These are phyloP conservation scores for Chironex yamaguchii DNA, from an alignment of 30 jellyfish, hydroid and myxozoan species.

Conservation along the genomic window DNA sequence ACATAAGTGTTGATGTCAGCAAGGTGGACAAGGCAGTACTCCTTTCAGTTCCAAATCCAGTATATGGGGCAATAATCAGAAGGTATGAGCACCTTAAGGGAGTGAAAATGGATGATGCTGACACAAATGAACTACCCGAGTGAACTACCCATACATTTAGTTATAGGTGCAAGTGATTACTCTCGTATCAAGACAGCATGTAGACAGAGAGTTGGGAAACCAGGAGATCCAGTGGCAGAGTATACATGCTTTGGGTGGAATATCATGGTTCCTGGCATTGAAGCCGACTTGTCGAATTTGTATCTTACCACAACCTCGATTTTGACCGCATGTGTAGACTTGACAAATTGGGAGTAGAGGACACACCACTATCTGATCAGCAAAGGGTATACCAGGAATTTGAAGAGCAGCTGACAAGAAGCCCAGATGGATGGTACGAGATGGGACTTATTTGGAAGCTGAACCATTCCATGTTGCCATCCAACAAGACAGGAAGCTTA, in stretches of 20 bases:
- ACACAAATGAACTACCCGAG: slow-evolving; percentile 3
- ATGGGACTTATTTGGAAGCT: slow-evolving; percentile 48
- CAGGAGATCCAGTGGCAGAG: slow-evolving; percentile 80
- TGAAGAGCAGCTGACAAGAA: slow-evolving; percentile 58
- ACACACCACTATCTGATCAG: slow-evolving; percentile 70
- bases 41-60: slow-evolving; percentile 56
- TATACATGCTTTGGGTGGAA: slow-evolving; percentile 81
- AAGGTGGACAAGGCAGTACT: slow-evolving; percentile 62
- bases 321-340: slow-evolving; percentile 68
- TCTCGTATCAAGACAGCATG: slow-evolving; percentile 42
- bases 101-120: slow-evolving; percentile 46
- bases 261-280: slow-evolving; percentile 78
- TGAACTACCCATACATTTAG: slow-evolving; percentile 55
- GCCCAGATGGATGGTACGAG: slow-evolving; percentile 61
- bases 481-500: slow-evolving; percentile 43
- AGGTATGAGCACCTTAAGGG: slow-evolving; percentile 74
- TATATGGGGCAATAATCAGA: slow-evolving; percentile 9
- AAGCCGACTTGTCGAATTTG: slow-evolving; percentile 3
- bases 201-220: slow-evolving; percentile 60
- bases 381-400: slow-evolving; percentile 52
- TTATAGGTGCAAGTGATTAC: slow-evolving; percentile 63
- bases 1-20: slow-evolving; percentile 29
- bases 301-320: slow-evolving; percentile 61
- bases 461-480: slow-evolving; percentile 12
- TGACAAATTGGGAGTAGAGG: slow-evolving; percentile 76